Percentiles rank a stretch among this genome's conserved stretches.
Conservation (phyloP, 2,113 vertebrate species). For the Marmota monax region DNA sequence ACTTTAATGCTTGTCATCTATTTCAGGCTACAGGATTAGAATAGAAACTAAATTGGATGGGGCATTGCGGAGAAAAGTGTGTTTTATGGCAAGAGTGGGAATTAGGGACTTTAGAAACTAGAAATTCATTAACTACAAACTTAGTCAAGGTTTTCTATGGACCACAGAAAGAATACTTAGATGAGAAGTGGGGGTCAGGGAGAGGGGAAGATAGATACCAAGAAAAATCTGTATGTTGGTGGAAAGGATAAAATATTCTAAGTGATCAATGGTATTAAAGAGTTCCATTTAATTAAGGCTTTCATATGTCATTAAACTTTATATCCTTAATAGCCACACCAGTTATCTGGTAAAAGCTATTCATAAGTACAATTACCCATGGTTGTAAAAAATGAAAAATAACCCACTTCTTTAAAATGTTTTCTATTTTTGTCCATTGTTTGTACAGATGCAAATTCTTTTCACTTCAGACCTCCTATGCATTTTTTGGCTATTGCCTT, state of each 20-base stretch:
- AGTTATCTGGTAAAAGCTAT: background rate
- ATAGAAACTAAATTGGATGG: constrained; percentile 76
- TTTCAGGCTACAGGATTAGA: constrained; percentile 67
- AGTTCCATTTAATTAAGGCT: constrained; percentile 4
- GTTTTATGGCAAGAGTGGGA: constrained; percentile 71
- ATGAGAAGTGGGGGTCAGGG: background rate
- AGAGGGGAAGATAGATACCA: background rate
- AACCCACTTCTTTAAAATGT: background rate
- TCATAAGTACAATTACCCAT: background rate
- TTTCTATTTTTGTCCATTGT: constrained; percentile 17
- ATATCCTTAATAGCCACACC: background rate
- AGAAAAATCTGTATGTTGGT: background rate
- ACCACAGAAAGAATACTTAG: constrained; percentile 9
- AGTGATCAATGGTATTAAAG: background rate
- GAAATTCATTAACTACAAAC: constrained; percentile 74
- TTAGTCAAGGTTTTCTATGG: constrained; percentile 44
- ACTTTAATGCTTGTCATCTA: constrained; percentile 68
- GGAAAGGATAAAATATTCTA: background rate
- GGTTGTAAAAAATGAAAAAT: constrained; percentile 8
- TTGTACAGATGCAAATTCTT: background rate
- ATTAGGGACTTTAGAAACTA: constrained; percentile 66
- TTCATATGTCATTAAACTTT: background rate
- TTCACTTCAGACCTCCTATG: background rate
- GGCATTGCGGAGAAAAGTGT: constrained; percentile 59
- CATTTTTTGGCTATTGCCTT: background rate